Base-by-base conservation (phyloP, 2,888 invertebrate species). In the Aphrophora alni region DNA sequence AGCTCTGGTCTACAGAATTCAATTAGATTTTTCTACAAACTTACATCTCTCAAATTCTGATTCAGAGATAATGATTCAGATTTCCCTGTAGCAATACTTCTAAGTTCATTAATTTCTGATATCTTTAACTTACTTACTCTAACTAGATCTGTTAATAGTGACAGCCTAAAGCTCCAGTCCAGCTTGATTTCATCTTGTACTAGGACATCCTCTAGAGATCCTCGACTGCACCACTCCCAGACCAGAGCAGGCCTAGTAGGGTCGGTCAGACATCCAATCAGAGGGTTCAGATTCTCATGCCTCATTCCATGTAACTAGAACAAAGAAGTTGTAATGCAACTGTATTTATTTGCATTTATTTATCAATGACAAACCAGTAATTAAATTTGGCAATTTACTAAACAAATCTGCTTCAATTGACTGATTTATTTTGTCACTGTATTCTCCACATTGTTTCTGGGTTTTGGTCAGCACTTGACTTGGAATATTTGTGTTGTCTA, bases 121-220 rank as follows among this genome's bases (percentile, higher is more conserved):
- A n/a, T n/a, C n/a, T n/a, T n/a, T n/a, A 59, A 38, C 33, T 26
- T 25, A 87, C 90, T 90, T 89, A 94, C 94, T 89, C 95, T 91
- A 85, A 97, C 97, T 83, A 98, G 91, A 90, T 98, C 98, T 12
- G 97, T 97, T 75, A 98, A 92, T 84, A 98, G 91, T 68, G 98
- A 98, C 81, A 98, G 91, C 81, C 97, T 94, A 89, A 98, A 98
- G 79, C 97, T 96, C 97, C 98, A 98, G 90, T 98, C 98, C 85
- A 97, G 91, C 88, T 95, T 95, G 87, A 97, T 96, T 88, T 96
- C 97, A 87, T 96, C 95, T 89, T 96, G 95, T 86, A 95, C 93
- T 75, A 97, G 91, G 78, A 97, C 95, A 88, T 97, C 96, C 89
- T 96, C 95, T 84, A 97, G 89, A 71, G 97, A 97, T 74, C 97